Evolutionary conservation across 2,797 vertebrate species (phyloP).

Genomic region (Rhinogobio ventralis): DNA sequence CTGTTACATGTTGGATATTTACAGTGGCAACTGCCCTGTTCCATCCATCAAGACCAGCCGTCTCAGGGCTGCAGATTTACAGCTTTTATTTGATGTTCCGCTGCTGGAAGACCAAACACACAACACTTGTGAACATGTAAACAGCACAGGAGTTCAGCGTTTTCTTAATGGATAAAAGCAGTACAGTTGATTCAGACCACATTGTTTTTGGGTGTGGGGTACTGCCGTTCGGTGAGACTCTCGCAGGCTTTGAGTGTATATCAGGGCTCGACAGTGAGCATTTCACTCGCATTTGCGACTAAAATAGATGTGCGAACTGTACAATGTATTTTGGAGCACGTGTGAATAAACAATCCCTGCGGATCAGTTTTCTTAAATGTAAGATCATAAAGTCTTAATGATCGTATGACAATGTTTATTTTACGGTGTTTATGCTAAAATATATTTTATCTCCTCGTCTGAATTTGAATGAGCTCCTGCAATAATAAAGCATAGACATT

Average conservation of each 20-base stretch:
- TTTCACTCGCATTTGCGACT: no score
- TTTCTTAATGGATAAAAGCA: conserved; percentile 47
- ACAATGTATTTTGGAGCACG: no score
- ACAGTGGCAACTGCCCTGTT: conserved; percentile 66
- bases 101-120: conserved; percentile 56
- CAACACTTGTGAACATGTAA: conserved; percentile 54
- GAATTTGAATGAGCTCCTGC: no score
- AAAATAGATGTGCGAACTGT: no score
- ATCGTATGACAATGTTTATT: no score
- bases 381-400: no score
- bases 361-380: no score
- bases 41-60: conserved; percentile 63
- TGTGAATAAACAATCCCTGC: no score
- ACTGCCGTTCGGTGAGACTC: neutral
- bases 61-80: conserved; percentile 52
- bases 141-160: conserved; percentile 44
- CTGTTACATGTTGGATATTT: conserved; percentile 66
- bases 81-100: conserved; percentile 59
- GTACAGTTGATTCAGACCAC: conserved; percentile 50
- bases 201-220: conserved; percentile 40
- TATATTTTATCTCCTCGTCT: no score
- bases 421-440: no score
- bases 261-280: no score
- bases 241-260: neutral
- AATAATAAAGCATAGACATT: no score